phyloP scores from a whole-genome alignment of 2,113 vertebrate genomes.

The Megaceryle maxima region DNA sequence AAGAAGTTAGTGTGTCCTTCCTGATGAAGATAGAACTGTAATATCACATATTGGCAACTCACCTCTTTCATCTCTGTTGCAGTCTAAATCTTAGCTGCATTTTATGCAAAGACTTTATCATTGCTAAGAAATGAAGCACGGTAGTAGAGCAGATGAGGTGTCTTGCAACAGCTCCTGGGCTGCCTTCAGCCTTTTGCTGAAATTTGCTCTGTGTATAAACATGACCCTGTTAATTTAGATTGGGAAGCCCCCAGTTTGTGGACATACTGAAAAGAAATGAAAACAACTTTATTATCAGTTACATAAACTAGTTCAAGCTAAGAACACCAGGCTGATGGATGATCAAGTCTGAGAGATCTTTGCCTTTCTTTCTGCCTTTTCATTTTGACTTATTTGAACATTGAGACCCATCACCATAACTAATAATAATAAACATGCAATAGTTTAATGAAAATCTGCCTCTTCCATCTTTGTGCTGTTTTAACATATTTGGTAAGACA shows the following conservation, averaged over 20 bases:
- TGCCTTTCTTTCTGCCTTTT: background rate
- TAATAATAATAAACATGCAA: background rate
- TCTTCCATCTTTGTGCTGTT: background rate
- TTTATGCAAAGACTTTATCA: background rate
- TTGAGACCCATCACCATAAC: accelerated
- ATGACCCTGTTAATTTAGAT: background rate
- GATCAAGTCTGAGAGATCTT: background rate
- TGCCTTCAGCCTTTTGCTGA: background rate
- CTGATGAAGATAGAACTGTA: background rate
- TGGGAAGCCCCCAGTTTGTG: background rate
- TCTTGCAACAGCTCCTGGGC: background rate
- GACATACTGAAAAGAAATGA: background rate
- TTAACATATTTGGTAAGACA: background rate
- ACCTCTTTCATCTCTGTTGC: background rate
- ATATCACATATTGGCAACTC: background rate
- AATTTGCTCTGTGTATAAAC: background rate
- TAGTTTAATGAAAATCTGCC: background rate
- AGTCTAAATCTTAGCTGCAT: background rate
- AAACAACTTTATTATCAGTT: background rate
- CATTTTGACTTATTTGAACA: background rate
- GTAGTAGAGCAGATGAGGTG: background rate
- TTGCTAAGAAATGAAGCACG: accelerated
- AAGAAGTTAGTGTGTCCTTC: background rate
- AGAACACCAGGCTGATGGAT: background rate
- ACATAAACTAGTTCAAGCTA: background rate